Conservation (phyloP, 2,888 invertebrate species). For the Sisyra nigra region DNA sequence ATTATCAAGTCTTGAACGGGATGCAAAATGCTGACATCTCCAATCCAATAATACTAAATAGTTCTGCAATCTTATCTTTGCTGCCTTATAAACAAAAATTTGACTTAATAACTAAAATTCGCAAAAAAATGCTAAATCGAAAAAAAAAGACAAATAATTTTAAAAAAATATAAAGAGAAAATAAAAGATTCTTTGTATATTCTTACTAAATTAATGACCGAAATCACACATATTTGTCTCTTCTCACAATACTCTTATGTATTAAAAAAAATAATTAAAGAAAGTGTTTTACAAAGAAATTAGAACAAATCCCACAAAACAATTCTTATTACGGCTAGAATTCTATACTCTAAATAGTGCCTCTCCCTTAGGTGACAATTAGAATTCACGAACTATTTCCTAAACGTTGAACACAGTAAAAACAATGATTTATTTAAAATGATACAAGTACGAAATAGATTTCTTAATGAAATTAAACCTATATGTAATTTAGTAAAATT, state of each 20-base stretch:
- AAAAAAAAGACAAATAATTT: conserved; percentile 2
- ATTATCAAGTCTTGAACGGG: too few species aligned
- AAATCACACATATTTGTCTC: neutral
- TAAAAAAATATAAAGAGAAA: conserved; percentile 1
- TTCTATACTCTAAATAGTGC: conserved; percentile 9
- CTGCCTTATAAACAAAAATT: conserved; percentile 24
- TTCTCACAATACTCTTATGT: neutral
- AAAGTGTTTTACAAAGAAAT: neutral
- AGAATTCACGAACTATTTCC: too few species aligned
- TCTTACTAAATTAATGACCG: neutral
- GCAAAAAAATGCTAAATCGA: conserved; percentile 2
- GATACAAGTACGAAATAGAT: too few species aligned
- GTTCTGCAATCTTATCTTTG: conserved; percentile 19
- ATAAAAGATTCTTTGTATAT: neutral
- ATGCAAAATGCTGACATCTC: neutral
- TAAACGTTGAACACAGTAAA: too few species aligned
- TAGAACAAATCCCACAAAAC: neutral
- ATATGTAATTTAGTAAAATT: too few species aligned
- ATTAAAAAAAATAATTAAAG: neutral
- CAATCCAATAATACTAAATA: conserved; percentile 2
- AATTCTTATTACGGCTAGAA: conserved; percentile 3
- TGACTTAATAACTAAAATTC: neutral
- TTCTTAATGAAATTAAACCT: too few species aligned
- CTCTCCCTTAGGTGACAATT: conserved; percentile 7
- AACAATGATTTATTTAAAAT: too few species aligned